Conservation (phyloP, 2,113 vertebrate genomes). For the Pandion haliaetus region DNA sequence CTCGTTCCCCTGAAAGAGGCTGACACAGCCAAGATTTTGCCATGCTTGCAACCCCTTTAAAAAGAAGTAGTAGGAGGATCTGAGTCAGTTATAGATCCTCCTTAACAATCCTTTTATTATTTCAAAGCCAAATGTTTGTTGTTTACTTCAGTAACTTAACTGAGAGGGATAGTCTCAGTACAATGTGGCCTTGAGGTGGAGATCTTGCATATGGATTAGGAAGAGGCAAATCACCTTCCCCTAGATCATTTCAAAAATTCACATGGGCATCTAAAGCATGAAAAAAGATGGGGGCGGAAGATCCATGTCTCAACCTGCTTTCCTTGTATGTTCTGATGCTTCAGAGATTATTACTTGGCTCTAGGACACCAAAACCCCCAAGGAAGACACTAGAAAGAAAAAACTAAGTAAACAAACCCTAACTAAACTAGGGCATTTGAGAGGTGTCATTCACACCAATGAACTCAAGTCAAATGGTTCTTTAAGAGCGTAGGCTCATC, state of each 20-base stretch:
- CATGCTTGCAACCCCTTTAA: neutral
- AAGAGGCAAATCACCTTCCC: neutral
- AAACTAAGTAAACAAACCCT: neutral
- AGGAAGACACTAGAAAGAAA: neutral
- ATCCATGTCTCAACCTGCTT: neutral
- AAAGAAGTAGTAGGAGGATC: neutral
- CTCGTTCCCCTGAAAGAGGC: neutral
- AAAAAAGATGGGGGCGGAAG: neutral
- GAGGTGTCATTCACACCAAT: neutral
- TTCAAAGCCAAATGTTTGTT: neutral
- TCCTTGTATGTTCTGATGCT: neutral
- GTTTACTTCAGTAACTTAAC: neutral
- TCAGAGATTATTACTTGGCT: neutral
- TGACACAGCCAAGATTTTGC: neutral
- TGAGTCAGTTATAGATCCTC: neutral
- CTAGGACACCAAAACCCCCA: neutral
- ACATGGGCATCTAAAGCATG: neutral
- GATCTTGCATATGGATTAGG: neutral
- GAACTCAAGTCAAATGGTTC: neutral
- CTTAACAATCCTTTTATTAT: neutral
- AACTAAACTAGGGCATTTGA: neutral
- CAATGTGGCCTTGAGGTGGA: neutral
- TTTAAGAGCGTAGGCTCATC: neutral
- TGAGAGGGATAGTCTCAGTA: neutral
- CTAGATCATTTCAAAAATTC: neutral